These are phyloP conservation scores for Halcyon badia DNA, from an alignment of 2,797 vertebrate genomes.

Conservation along the genomic window DNA sequence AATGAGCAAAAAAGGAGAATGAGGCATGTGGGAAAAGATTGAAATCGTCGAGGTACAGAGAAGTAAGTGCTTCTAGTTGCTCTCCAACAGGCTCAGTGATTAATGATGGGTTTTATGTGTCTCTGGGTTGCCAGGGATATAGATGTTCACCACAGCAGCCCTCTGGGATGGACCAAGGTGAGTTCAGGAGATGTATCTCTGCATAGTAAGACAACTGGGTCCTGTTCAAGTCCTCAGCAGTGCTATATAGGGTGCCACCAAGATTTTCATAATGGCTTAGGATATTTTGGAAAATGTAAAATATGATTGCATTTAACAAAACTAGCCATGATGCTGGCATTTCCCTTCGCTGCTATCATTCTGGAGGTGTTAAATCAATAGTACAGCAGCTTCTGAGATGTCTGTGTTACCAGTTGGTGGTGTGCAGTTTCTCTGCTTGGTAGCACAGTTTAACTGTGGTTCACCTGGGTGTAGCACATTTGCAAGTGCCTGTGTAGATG, in stretches of 20 bases:
- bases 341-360: background rate
- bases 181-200: background rate
- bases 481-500: background rate
- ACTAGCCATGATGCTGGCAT: background rate
- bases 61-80: background rate
- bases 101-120: background rate
- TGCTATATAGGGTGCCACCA: fast-evolving
- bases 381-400: background rate
- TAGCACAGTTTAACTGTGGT: background rate
- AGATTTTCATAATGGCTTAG: background rate
- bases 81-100: background rate
- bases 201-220: background rate
- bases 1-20: background rate
- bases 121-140: background rate
- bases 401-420: too few relatives aligned
- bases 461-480: background rate
- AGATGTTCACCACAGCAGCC: background rate
- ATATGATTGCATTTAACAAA: background rate
- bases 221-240: background rate
- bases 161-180: background rate
- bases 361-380: background rate
- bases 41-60: background rate
- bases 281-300: background rate
- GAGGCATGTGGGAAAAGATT: conserved; percentile 19
- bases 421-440: background rate